phyloP scores from a whole-genome alignment of 2,888 invertebrate genomes.

The Pollenia labialis region DNA sequence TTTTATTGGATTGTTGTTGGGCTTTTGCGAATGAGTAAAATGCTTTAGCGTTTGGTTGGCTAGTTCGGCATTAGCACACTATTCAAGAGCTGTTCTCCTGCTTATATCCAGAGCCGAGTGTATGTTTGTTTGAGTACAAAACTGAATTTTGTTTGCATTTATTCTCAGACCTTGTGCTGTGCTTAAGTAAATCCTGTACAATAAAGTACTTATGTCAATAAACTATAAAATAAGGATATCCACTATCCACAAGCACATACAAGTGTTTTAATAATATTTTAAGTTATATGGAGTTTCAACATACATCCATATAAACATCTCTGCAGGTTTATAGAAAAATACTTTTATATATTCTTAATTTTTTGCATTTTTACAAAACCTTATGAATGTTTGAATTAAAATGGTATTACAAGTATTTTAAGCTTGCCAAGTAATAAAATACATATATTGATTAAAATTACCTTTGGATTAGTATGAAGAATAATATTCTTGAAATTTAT shows the following conservation, averaged over 20 bases:
- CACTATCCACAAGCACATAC: constrained; percentile 1
- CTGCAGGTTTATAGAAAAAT: constrained; percentile 3
- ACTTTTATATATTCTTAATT: background rate
- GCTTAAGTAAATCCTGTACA: constrained; percentile 57
- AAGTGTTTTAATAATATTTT: constrained; percentile 38
- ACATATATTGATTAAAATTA: background rate
- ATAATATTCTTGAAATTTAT: no score
- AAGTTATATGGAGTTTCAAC: constrained; percentile 6
- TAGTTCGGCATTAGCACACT: constrained; percentile 63
- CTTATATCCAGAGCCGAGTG: background rate
- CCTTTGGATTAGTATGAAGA: background rate
- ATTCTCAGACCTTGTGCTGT: constrained; percentile 46
- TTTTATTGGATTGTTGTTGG: constrained; percentile 68
- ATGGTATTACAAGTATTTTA: background rate
- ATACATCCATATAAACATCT: constrained; percentile 3
- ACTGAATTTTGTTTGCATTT: constrained; percentile 59
- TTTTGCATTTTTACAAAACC: constrained; percentile 1
- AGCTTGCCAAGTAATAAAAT: background rate
- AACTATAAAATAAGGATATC: constrained; percentile 31
- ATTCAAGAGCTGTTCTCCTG: constrained; percentile 4
- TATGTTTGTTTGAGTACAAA: background rate
- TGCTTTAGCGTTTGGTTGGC: constrained; percentile 57
- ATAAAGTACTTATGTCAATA: constrained; percentile 68
- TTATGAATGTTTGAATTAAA: background rate
- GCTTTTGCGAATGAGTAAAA: constrained; percentile 59